A percentile compares a stretch with the other conserved stretches of the same genome.
phyloP scores from a whole-genome alignment of 1,140 invertebrate species.

The Eumeta japonica region DNA sequence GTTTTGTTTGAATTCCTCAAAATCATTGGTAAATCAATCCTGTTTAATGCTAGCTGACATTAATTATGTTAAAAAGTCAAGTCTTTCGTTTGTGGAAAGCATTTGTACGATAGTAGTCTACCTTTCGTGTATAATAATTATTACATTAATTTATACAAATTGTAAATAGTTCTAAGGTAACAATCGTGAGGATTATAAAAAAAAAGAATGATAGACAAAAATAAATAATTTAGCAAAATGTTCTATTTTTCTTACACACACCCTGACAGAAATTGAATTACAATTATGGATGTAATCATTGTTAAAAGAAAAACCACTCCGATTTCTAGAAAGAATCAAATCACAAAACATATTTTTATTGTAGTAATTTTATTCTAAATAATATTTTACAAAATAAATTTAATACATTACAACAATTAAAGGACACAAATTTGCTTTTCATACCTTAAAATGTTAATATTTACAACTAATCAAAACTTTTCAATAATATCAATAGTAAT shows the following conservation, averaged over 20 bases:
- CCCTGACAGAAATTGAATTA: too few species aligned
- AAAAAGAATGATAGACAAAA: constrained; percentile 54
- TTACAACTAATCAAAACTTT: background rate
- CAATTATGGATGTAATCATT: too few species aligned
- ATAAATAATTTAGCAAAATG: constrained; percentile 48
- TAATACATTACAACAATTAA: background rate
- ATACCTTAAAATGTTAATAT: background rate
- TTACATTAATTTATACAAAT: constrained; percentile 55
- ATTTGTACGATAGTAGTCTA: constrained; percentile 52
- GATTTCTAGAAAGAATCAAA: too few species aligned
- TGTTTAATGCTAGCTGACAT: too few species aligned
- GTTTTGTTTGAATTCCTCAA: constrained; percentile 15
- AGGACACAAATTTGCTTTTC: background rate
- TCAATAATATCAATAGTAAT: background rate
- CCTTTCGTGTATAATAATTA: constrained; percentile 46
- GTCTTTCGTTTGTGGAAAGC: constrained; percentile 44
- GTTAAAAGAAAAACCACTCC: too few species aligned
- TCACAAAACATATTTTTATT: too few species aligned
- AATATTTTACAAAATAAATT: too few species aligned
- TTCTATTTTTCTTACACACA: background rate
- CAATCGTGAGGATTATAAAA: constrained; percentile 45
- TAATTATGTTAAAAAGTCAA: constrained; percentile 36
- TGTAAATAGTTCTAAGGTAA: constrained; percentile 52
- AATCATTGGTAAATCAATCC: too few species aligned
- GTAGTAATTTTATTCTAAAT: too few species aligned